Percentiles rank a stretch among this genome's conserved stretches.
Evolutionary conservation across 2,888 invertebrate genomes (phyloP).

Genomic region (Xanthostigma xanthostigma): DNA sequence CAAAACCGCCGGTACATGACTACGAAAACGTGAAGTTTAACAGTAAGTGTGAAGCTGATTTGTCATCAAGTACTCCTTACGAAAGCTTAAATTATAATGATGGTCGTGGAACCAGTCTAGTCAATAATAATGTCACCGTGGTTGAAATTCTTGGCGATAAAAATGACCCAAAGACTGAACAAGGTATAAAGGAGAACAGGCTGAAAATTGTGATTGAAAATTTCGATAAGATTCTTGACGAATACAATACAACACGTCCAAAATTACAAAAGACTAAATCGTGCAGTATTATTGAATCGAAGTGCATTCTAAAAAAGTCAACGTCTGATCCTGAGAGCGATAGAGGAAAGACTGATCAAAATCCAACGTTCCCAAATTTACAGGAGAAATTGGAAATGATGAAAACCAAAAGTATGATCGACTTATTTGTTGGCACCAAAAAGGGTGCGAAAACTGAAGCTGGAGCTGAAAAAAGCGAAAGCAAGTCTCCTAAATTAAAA

Average conservation of each 20-base stretch:
- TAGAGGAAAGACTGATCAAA: conserved; percentile 5
- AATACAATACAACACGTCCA: conserved; percentile 30
- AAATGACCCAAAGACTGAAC: conserved; percentile 5
- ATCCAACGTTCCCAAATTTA: background rate
- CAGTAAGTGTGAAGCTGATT: background rate
- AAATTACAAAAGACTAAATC: conserved; percentile 55
- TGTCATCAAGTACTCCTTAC: conserved; percentile 18
- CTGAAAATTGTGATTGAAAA: conserved; percentile 33
- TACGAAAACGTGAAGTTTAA: conserved; percentile 33
- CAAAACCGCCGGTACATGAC: conserved; percentile 19
- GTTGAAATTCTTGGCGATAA: conserved; percentile 20
- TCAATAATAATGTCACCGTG: conserved; percentile 34
- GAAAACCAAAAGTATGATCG: conserved; percentile 21
- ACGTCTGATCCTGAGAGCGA: conserved; percentile 32
- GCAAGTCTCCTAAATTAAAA: too few relatives aligned
- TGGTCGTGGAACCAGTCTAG: conserved; percentile 30
- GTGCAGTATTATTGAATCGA: conserved; percentile 52
- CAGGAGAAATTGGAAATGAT: background rate
- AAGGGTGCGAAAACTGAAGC: conserved; percentile 4
- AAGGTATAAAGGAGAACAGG: conserved; percentile 25
- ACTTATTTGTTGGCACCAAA: conserved; percentile 9
- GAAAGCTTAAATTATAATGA: conserved; percentile 19
- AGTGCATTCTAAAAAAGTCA: conserved; percentile 47
- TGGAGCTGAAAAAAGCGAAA: too few relatives aligned
- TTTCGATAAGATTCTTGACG: conserved; percentile 36